These are phyloP conservation scores for Semnornis frantzii DNA, from an alignment of 2,113 vertebrate genomes.

Conservation along the genomic window DNA sequence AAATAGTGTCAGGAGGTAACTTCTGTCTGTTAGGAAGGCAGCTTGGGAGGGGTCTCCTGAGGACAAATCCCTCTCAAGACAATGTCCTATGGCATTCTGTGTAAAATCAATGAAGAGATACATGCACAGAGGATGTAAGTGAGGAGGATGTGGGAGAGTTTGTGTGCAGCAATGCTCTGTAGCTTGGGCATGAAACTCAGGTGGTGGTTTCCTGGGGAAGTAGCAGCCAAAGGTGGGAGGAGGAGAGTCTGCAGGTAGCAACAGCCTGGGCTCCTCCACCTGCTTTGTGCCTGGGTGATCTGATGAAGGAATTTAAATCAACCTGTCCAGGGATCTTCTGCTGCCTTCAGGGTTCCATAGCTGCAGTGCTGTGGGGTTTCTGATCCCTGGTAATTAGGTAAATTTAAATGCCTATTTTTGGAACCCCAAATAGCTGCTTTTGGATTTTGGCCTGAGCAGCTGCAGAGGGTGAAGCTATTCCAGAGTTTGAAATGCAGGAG, in stretches of 20 bases:
- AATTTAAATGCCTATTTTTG: conserved; percentile 48
- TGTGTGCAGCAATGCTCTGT: background rate
- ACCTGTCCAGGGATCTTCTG: background rate
- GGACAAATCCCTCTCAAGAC: background rate
- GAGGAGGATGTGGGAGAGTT: background rate
- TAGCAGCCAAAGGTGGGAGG: background rate
- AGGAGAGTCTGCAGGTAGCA: background rate
- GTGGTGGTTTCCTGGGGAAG: background rate
- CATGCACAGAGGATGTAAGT: background rate
- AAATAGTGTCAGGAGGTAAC: background rate
- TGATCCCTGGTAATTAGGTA: conserved; percentile 43
- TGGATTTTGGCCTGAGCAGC: conserved; percentile 56
- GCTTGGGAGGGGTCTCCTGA: background rate
- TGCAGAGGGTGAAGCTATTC: conserved; percentile 55
- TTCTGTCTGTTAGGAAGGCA: background rate
- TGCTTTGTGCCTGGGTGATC: background rate
- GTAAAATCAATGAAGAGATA: background rate
- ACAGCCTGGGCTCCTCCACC: rapidly evolving
- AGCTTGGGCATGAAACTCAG: background rate
- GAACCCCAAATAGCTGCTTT: conserved; percentile 38
- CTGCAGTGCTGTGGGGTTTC: conserved; percentile 8
- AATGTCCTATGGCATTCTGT: background rate
- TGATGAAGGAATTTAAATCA: background rate
- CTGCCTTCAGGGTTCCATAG: conserved; percentile 5
- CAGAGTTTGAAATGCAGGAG: conserved; percentile 44